Evolutionary conservation across 2,888 invertebrate genomes (phyloP).

Genomic region (Himalopsyche japonica): DNA sequence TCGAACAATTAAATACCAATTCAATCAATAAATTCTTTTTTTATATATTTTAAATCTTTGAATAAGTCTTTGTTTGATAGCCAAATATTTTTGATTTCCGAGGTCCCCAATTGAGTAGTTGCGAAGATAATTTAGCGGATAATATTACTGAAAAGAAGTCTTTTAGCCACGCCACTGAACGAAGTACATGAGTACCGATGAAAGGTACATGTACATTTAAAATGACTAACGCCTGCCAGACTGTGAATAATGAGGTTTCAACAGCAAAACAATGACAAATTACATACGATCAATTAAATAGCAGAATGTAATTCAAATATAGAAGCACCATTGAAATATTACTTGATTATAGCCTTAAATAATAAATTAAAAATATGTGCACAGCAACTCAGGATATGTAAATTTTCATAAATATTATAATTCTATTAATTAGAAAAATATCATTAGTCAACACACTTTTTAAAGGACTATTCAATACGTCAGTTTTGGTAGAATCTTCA

Average conservation of each 20-base stretch:
- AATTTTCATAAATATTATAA: no score
- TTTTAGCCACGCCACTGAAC: neutral
- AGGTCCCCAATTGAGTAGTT: no score
- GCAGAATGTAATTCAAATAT: conserved; percentile 9
- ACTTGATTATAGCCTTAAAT: neutral
- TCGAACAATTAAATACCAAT: no score
- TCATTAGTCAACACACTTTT: no score
- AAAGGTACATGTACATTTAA: neutral
- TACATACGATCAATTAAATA: conserved; percentile 12
- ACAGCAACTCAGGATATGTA: no score
- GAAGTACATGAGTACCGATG: neutral
- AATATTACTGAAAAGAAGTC: neutral
- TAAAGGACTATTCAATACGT: no score
- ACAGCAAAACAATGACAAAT: conserved; percentile 9
- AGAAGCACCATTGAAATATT: neutral
- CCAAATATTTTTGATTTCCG: no score
- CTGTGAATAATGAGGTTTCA: conserved; percentile 13
- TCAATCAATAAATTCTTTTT: no score
- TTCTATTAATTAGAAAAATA: no score
- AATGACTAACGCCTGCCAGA: neutral
- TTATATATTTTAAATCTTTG: no score
- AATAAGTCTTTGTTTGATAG: no score
- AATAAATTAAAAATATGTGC: neutral
- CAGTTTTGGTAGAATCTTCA: no score
- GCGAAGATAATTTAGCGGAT: neutral